These are phyloP conservation scores for Sarcophaga caerulescens DNA, from an alignment of 2,888 invertebrate species.

Conservation along the genomic window DNA sequence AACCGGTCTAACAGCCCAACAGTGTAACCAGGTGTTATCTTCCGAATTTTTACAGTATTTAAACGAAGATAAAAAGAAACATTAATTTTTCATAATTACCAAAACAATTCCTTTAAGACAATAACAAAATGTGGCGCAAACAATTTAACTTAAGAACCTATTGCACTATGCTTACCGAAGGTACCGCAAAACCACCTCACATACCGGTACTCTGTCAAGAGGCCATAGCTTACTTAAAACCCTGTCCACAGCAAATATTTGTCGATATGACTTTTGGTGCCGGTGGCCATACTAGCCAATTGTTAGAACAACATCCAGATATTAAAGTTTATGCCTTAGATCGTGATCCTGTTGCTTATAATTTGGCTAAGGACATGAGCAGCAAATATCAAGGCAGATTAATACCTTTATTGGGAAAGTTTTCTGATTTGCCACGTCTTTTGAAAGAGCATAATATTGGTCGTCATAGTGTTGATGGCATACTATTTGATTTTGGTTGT, in stretches of 20 bases:
- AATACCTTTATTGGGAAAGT: slow-evolving; percentile 91
- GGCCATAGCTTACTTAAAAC: slow-evolving; percentile 86
- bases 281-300: slow-evolving; percentile 91
- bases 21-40: slow-evolving; percentile 88
- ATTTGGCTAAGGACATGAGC: slow-evolving; percentile 86
- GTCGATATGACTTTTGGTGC: slow-evolving; percentile 98
- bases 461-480: slow-evolving; percentile 89
- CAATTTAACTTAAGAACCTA: slow-evolving; percentile 54
- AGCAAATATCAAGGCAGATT: slow-evolving; percentile 87
- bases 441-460: slow-evolving; percentile 84
- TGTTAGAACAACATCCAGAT: slow-evolving; percentile 86
- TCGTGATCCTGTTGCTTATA: slow-evolving; percentile 91
- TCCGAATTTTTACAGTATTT: slow-evolving; percentile 87
- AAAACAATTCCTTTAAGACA: background rate
- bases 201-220: slow-evolving; percentile 89
- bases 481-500: slow-evolving; percentile 96
- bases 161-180: slow-evolving; percentile 22
- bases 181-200: slow-evolving; percentile 81
- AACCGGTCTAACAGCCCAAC: slow-evolving; percentile 87
- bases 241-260: slow-evolving; percentile 84
- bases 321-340: slow-evolving; percentile 91
- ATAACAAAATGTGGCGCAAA: slow-evolving; percentile 59
- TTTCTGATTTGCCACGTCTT: slow-evolving; percentile 91
- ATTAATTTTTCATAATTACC: slow-evolving; percentile 59
- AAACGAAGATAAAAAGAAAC: slow-evolving; percentile 82